Base-by-base conservation (phyloP, 2,113 vertebrate species). In the Elaphurus davidianus region DNA sequence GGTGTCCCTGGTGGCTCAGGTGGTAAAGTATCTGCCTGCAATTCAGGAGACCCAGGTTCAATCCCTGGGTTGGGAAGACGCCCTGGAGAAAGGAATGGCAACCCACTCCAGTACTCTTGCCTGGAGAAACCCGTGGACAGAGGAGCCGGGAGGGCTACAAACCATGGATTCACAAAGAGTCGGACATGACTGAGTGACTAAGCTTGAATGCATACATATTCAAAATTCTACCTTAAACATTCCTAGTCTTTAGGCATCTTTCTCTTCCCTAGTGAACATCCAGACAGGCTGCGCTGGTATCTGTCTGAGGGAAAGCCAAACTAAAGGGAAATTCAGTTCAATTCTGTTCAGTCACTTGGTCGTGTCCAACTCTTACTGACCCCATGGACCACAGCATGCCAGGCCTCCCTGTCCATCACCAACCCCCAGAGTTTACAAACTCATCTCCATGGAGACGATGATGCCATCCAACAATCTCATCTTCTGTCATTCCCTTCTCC, bases 401-500 rank as follows among this genome's bases (percentile, higher is more conserved):
- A 21, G 64, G 64, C 9, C 17, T 21, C 17, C 8, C 16, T 36
- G n/a, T 36, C 9, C 17, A 36, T 67, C n/a, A 71, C 17, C 17
- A 36, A 11, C 17, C 36, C n/a, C 64, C n/a, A 19, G 30, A 64
- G n/a, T 71, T 36, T 36, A 71, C 64, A 71, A 71, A 71, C 33
- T 36, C 33, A 19, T 54, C 52, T 54, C 52, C 64, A 71, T 36
- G 17, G n/a, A 36, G 9, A 21, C 1, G 2, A 11, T 36, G n/a
- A 71, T 36, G 9, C 17, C n/a, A 36, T 71, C n/a, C 9, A 36
- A 71, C 64, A 9, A 71, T 36, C 64, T 21, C 9, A 36, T 36
- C 33, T 17, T 71, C n/a, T 21, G 2, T 2, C 9, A 0, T n/a
- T 9, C 64, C n/a, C 17, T 71, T 71, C 4, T 21, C 30, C 30